phyloP scores from a whole-genome alignment of 2,888 invertebrate genomes.

The Cephus pulcher region DNA sequence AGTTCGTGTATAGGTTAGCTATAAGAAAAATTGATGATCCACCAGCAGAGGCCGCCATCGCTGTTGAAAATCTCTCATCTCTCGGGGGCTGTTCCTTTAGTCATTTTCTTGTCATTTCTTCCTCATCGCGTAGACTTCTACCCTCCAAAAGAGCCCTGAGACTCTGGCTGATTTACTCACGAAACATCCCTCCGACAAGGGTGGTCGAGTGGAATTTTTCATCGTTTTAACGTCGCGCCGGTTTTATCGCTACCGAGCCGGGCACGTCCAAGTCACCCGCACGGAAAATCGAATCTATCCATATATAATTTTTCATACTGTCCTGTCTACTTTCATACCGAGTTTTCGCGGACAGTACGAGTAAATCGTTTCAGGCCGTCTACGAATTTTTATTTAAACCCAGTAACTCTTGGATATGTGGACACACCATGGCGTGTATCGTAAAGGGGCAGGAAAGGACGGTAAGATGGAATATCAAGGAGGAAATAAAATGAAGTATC shows the following conservation, averaged over 20 bases:
- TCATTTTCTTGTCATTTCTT: not conserved
- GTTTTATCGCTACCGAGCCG: not conserved
- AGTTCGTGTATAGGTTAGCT: not conserved
- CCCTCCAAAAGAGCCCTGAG: not conserved
- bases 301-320: not conserved
- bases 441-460: not conserved
- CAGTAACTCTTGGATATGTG: not conserved
- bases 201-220: not conserved
- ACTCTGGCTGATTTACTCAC: not conserved
- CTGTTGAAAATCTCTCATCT: not conserved
- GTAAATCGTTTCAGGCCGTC: not conserved
- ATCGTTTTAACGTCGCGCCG: not conserved
- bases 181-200: not conserved
- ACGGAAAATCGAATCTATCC: not conserved
- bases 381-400: not conserved
- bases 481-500: not conserved
- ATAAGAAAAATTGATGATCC: constrained; percentile 39
- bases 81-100: not conserved
- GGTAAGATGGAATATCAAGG: constrained; percentile 15
- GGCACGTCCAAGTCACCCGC: not conserved
- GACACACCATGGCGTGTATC: not conserved
- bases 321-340: not conserved
- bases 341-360: not conserved
- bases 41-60: constrained; percentile 30
- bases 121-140: not conserved